A percentile compares a stretch with the other conserved stretches of the same genome.
Evolutionary conservation across 2,888 invertebrate genomes (phyloP).

Genomic region (Stenolophus ochropezus): DNA sequence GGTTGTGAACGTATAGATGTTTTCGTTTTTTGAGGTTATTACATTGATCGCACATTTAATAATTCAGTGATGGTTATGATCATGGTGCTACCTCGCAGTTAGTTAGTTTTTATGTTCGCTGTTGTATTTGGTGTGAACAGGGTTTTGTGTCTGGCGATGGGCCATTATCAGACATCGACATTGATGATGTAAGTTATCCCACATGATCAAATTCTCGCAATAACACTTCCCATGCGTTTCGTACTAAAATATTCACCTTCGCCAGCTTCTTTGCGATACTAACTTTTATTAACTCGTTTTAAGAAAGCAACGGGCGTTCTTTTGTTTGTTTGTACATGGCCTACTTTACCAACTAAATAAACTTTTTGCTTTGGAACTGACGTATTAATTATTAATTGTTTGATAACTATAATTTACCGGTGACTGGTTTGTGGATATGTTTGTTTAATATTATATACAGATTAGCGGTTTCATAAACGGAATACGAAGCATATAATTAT

Average conservation of each 20-base stretch:
- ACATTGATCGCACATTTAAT: background rate
- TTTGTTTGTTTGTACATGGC: conserved; percentile 25
- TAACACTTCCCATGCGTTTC: conserved; percentile 13
- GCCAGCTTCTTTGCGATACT: conserved; percentile 14
- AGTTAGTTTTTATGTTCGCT: conserved; percentile 54
- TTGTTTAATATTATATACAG: background rate
- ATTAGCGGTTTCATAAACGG: background rate
- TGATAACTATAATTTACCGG: conserved; percentile 11
- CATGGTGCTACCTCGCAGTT: conserved; percentile 24
- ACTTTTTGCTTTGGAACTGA: conserved; percentile 21
- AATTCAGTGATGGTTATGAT: background rate
- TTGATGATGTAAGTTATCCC: conserved; percentile 66
- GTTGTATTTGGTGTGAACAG: conserved; percentile 64
- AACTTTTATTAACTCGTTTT: conserved; percentile 21
- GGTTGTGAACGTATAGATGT: background rate
- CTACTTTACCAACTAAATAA: conserved; percentile 6
- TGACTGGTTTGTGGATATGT: background rate
- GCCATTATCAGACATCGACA: conserved; percentile 67
- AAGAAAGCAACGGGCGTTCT: background rate
- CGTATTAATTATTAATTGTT: conserved; percentile 13
- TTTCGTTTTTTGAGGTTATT: background rate
- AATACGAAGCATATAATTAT: background rate
- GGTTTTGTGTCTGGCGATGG: conserved; percentile 68
- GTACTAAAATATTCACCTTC: conserved; percentile 36
- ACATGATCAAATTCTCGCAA: conserved; percentile 16